Percentiles rank a stretch among this genome's conserved stretches.
phyloP scores from a whole-genome alignment of 64 coral and sea anemone genomes.

The Actinia equina region DNA sequence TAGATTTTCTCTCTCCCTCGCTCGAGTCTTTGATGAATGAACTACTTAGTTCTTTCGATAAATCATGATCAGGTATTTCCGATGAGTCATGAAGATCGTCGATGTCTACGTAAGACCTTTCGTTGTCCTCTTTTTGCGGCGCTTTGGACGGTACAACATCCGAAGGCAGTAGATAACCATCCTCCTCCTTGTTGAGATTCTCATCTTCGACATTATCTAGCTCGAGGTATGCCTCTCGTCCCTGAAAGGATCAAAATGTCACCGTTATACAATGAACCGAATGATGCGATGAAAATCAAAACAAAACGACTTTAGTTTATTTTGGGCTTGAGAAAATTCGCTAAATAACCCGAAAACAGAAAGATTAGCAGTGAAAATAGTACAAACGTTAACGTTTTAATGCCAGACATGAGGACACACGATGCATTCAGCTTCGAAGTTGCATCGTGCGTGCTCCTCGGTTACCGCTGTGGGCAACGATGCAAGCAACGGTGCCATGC shows the following conservation, averaged over 20 bases:
- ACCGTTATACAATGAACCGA: no score
- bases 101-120: neutral
- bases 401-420: no score
- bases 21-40: neutral
- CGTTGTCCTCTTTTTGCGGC: neutral
- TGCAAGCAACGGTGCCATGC: no score
- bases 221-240: slow-evolving; percentile 47
- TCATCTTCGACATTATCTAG: slow-evolving; percentile 29
- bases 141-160: neutral
- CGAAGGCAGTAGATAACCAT: slow-evolving; percentile 44
- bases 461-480: no score
- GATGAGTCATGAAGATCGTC: slow-evolving; percentile 5
- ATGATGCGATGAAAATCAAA: no score
- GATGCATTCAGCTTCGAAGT: no score
- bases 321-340: no score
- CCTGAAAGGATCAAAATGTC: neutral
- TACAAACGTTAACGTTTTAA: no score
- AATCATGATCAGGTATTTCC: neutral
- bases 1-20: neutral
- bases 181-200: slow-evolving; percentile 24
- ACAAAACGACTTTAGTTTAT: no score
- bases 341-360: no score
- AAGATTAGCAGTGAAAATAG: no score
- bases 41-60: neutral
- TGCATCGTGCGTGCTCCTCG: no score